Conservation (phyloP, 2,888 invertebrate genomes). For the Pyrgus malvae region DNA sequence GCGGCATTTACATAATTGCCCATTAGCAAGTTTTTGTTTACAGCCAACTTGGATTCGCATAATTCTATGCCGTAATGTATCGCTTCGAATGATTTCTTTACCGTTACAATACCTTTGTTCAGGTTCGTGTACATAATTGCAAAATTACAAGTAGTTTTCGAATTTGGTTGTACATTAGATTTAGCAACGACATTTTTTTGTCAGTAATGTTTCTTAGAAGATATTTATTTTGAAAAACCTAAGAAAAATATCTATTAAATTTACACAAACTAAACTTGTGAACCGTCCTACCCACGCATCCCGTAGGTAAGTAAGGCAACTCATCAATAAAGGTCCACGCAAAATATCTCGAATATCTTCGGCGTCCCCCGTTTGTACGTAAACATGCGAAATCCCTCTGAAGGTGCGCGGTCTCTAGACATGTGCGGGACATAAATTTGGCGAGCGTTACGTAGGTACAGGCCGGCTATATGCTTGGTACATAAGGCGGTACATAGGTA, state of each 20-base stretch:
- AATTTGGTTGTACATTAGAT: no score
- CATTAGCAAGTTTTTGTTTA: constrained; percentile 75
- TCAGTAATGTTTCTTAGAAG: no score
- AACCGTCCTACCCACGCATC: constrained; percentile 27
- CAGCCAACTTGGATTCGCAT: constrained; percentile 50
- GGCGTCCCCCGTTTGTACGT: constrained; percentile 67
- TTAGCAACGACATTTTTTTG: no score
- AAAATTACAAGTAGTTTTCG: no score
- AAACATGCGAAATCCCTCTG: constrained; percentile 81
- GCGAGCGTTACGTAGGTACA: constrained; percentile 78
- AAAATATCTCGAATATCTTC: constrained; percentile 75
- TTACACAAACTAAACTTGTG: no score
- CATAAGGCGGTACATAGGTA: constrained; percentile 71
- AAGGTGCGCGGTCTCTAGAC: constrained; percentile 81
- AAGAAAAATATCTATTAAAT: no score
- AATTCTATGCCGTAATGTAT: constrained; percentile 43
- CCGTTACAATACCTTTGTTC: no score
- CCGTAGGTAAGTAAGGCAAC: constrained; percentile 37
- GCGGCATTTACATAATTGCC: constrained; percentile 70
- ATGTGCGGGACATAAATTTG: constrained; percentile 82
- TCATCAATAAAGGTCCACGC: constrained; percentile 75
- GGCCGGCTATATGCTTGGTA: constrained; percentile 74
- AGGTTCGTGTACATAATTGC: no score
- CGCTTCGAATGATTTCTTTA: constrained; percentile 44
- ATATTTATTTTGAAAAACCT: no score